Evolutionary conservation across 2,113 vertebrate genomes (phyloP).

Genomic region (Thunnus thynnus): DNA sequence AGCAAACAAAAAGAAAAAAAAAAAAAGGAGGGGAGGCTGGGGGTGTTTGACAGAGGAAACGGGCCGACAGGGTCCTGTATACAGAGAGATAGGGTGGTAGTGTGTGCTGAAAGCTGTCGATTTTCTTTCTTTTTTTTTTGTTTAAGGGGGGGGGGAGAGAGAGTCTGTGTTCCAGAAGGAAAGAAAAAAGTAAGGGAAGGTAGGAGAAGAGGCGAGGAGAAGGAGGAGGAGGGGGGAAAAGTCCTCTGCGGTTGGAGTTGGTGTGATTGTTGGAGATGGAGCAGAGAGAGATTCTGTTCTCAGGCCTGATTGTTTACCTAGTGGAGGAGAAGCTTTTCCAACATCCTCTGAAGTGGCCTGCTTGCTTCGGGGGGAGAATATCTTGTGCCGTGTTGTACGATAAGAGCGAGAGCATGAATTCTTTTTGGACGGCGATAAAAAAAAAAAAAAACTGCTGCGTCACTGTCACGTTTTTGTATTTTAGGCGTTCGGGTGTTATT

Average conservation of each 20-base stretch:
- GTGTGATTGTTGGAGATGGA: slow-evolving; percentile 77
- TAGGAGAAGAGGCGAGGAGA: slow-evolving; percentile 40
- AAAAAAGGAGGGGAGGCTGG: slow-evolving; percentile 62
- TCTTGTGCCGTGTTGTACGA: slow-evolving; percentile 15
- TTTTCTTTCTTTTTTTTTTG: slow-evolving; percentile 62
- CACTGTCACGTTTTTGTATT: slow-evolving; percentile 38
- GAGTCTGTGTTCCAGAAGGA: slow-evolving; percentile 31
- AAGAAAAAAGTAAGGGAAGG: slow-evolving; percentile 58
- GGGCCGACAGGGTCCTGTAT: slow-evolving; percentile 94
- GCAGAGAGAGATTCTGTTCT: slow-evolving; percentile 73
- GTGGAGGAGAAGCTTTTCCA: slow-evolving; percentile 68
- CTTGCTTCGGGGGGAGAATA: slow-evolving; percentile 28
- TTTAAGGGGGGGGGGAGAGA: slow-evolving; percentile 83
- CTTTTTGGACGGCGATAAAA: slow-evolving; percentile 39
- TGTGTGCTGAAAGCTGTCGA: slow-evolving; percentile 86
- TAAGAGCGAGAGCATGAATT: slow-evolving; percentile 44
- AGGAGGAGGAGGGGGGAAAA: background rate
- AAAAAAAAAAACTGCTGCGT: slow-evolving; percentile 26
- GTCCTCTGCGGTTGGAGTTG: slow-evolving; percentile 63
- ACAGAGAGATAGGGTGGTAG: slow-evolving; percentile 91
- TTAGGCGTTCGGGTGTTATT: slow-evolving; percentile 30
- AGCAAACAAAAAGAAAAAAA: slow-evolving; percentile 90
- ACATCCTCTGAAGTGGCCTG: slow-evolving; percentile 68
- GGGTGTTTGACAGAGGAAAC: slow-evolving; percentile 96
- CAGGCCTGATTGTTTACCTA: slow-evolving; percentile 76